Evolutionary conservation across 2,888 invertebrate species (phyloP), one percentile per base, ranked within the genome.

Genomic region (Trichacis sp.): DNA sequence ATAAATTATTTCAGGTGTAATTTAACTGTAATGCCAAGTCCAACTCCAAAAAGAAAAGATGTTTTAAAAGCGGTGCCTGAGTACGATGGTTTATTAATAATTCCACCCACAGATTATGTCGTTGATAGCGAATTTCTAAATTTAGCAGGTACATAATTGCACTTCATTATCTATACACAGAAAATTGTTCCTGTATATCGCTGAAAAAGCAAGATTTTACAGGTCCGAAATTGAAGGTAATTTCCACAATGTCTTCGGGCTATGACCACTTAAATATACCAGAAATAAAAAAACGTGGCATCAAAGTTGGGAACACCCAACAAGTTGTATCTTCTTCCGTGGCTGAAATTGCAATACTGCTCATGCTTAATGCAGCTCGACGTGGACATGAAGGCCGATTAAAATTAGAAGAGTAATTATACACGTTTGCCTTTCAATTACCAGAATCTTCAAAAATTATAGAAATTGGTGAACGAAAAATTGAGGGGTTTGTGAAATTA

Each of bases 231-330:
- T 80, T 96, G 51, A 93, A 92, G 84, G 90, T 91, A 0, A 87
- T 97, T 2, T 90, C 91, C 0, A 91, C 95, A 0, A 92, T 94
- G 91, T 93, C 96, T 0, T 95, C 95, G 0, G 97, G 97, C 8
- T 88, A 90, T 67, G 95, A 97, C 78, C 93, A 94, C 71, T 88
- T 97, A 12, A 93, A 96, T 78, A 72, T 93, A 0, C 83, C 85
- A 0, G 94, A 91, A 77, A 84, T 96, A 30, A 90, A 90, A 79
- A 87, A 86, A 55, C 88, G 92, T 40, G 90, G 90, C 1, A 90
- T 97, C 49, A 87, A 87, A n/a, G 85, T 96, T 0, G 95, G 95
- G 0, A 91, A 93, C 75, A 94, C 95, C 0, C 94, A 94, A 0
- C 86, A 87, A 17, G 93, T 94, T 0, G 83, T 94, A 11, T 89